phyloP scores from a whole-genome alignment of 2,113 vertebrate species.

The Brachyhypopomus gauderio region DNA sequence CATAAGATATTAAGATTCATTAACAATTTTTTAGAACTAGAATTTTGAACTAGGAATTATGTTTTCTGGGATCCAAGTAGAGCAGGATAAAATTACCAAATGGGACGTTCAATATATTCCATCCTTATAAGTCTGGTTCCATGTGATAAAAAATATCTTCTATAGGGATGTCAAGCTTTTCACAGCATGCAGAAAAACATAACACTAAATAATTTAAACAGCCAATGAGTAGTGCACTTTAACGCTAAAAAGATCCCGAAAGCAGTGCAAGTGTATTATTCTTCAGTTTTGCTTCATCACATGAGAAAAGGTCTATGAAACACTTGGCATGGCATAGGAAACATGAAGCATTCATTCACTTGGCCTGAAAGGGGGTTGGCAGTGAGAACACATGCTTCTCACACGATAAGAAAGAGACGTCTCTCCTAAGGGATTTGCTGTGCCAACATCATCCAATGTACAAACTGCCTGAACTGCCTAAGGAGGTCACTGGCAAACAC shows the following conservation, averaged over 20 bases:
- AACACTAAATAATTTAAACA: background rate
- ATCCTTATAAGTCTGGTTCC: too few species aligned
- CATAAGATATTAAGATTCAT: background rate
- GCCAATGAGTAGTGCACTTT: background rate
- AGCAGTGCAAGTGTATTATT: background rate
- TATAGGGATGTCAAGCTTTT: constrained; percentile 11
- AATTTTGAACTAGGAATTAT: too few species aligned
- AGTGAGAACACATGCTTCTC: constrained; percentile 17
- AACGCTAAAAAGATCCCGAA: background rate
- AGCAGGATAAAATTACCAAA: too few species aligned
- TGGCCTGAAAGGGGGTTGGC: constrained; percentile 43
- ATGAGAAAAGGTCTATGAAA: constrained; percentile 20
- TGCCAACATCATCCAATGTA: background rate
- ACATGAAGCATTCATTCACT: constrained; percentile 12
- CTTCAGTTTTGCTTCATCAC: background rate
- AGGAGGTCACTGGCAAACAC: background rate
- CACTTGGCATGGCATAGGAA: constrained; percentile 37
- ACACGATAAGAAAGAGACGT: background rate
- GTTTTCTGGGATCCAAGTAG: too few species aligned
- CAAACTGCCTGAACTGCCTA: constrained; percentile 5
- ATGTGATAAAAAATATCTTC: background rate
- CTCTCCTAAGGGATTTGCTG: background rate
- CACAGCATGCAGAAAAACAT: constrained; percentile 26
- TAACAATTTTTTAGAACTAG: too few species aligned
- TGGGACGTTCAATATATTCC: too few species aligned